These are phyloP conservation scores for Shargacucullia verbasci DNA, from an alignment of 2,888 invertebrate genomes.

Conservation along the genomic window DNA sequence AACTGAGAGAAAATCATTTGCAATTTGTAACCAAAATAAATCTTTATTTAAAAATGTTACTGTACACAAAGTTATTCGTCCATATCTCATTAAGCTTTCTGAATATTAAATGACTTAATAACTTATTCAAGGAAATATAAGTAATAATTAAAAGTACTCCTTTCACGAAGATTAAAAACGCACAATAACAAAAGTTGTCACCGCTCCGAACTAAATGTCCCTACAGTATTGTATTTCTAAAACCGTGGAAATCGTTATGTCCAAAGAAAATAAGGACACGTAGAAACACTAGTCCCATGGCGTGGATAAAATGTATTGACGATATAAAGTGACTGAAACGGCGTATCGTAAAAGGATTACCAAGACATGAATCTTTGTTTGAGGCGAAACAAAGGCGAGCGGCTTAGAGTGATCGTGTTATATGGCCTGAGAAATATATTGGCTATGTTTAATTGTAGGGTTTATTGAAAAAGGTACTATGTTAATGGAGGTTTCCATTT, in stretches of 20 bases:
- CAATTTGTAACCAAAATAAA: too few relatives aligned
- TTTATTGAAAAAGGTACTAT: constrained; percentile 37
- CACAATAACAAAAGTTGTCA: constrained; percentile 6
- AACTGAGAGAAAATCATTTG: too few relatives aligned
- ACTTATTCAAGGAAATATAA: background rate
- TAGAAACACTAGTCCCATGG: constrained; percentile 45
- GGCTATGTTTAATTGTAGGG: constrained; percentile 48
- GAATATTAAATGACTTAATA: too few relatives aligned
- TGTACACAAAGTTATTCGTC: too few relatives aligned
- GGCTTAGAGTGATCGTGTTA: constrained; percentile 41
- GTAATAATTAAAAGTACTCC: too few relatives aligned
- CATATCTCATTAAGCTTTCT: too few relatives aligned
- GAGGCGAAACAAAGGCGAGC: constrained; percentile 53
- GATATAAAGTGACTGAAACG: constrained; percentile 62
- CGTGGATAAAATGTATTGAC: constrained; percentile 67
- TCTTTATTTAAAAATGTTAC: too few relatives aligned
- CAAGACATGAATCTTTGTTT: constrained; percentile 70
- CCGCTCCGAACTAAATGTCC: background rate
- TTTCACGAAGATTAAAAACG: constrained; percentile 1
- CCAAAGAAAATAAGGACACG: constrained; percentile 28
- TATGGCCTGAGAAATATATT: constrained; percentile 50
- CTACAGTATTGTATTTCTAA: constrained; percentile 18
- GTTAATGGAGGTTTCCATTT: constrained; percentile 33
- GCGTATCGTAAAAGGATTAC: constrained; percentile 64
- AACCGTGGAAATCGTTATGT: constrained; percentile 29